Evolutionary conservation across 2,113 vertebrate species (phyloP).

Genomic region (Ciconia boyciana): DNA sequence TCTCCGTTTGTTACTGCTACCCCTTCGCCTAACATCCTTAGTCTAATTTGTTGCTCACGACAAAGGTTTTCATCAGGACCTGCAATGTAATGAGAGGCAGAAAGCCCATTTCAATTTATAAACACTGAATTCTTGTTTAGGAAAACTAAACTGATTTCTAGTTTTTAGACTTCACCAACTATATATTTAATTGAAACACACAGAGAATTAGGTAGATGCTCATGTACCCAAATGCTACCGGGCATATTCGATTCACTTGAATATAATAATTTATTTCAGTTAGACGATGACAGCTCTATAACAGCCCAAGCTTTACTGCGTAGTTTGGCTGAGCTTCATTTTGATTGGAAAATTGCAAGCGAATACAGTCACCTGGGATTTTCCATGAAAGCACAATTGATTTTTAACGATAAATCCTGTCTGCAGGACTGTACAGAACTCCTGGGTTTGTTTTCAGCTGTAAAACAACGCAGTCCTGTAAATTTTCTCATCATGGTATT

Average conservation of each 20-base stretch:
- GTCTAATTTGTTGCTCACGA: background rate
- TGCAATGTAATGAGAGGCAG: background rate
- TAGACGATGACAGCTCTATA: background rate
- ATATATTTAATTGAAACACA: background rate
- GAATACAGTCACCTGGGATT: slow-evolving; percentile 26
- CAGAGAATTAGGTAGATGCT: background rate
- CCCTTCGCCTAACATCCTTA: background rate
- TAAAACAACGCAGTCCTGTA: background rate
- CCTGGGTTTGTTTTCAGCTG: background rate
- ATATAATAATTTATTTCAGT: slow-evolving; percentile 8
- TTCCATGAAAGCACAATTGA: slow-evolving; percentile 49
- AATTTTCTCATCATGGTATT: background rate
- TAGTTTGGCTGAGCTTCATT: background rate
- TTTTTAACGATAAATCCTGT: slow-evolving; percentile 34
- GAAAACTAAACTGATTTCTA: background rate
- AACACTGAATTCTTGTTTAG: background rate
- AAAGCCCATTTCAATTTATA: background rate
- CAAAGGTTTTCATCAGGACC: background rate
- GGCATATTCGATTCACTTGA: background rate
- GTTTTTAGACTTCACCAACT: background rate
- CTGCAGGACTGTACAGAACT: slow-evolving; percentile 21
- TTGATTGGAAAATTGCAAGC: slow-evolving; percentile 38
- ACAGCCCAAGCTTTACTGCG: background rate
- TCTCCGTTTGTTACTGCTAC: background rate
- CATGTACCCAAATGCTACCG: background rate